A percentile compares a stretch with the other conserved stretches of the same genome.
Evolutionary conservation across 1,140 invertebrate genomes (phyloP).

Genomic region (Drosophila persimilis): DNA sequence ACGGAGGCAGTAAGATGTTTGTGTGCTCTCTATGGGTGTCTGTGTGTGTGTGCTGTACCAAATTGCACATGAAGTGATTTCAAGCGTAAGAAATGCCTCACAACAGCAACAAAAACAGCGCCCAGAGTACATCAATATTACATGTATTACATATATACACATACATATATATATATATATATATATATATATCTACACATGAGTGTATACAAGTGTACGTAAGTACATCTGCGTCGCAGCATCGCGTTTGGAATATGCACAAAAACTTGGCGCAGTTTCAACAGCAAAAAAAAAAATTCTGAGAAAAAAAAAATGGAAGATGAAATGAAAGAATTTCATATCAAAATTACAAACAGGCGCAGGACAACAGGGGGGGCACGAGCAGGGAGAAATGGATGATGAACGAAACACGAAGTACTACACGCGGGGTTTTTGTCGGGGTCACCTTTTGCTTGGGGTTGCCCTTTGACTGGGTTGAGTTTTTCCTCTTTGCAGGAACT

Average conservation of each 20-base stretch:
- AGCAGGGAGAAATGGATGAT: slow-evolving; percentile 36
- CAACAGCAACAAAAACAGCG: slow-evolving; percentile 7
- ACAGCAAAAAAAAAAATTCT: slow-evolving; percentile 37
- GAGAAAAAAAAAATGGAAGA: slow-evolving; percentile 18
- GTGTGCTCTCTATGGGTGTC: background rate
- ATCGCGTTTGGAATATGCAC: slow-evolving; percentile 56
- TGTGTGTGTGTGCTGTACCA: slow-evolving; percentile 53
- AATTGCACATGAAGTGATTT: slow-evolving; percentile 81
- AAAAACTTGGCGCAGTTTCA: slow-evolving; percentile 79
- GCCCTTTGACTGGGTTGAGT: no score
- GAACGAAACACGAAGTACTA: slow-evolving; percentile 37
- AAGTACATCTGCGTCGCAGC: slow-evolving; percentile 21
- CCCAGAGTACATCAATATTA: slow-evolving; percentile 57
- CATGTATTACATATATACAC: slow-evolving; percentile 3
- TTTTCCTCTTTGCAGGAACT: no score
- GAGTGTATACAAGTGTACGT: slow-evolving; percentile 14
- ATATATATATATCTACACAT: slow-evolving; percentile 20
- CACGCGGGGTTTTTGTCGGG: slow-evolving; percentile 1
- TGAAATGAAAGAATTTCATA: slow-evolving; percentile 57
- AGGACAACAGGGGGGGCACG: slow-evolving; percentile 37
- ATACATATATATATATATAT: slow-evolving; percentile 17
- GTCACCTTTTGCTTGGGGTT: no score
- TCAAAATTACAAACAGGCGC: slow-evolving; percentile 69
- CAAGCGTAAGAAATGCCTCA: slow-evolving; percentile 73
- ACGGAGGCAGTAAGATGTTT: no score